Conservation (phyloP, 2,888 invertebrate genomes). For the Sarcophaga caerulescens region DNA sequence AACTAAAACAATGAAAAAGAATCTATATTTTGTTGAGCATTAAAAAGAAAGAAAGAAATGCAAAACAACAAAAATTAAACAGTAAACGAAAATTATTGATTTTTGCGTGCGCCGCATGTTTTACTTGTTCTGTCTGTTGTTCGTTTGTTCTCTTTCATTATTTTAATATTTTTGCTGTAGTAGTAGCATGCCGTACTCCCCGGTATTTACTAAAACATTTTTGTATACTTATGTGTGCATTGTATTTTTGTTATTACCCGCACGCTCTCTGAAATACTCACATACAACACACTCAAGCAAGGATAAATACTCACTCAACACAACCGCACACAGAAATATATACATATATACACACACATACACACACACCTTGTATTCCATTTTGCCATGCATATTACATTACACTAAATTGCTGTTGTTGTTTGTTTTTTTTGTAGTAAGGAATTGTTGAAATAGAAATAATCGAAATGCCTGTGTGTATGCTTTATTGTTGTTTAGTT, state of each 20-base stretch:
- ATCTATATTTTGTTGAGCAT: background rate
- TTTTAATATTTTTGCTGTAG: constrained; percentile 21
- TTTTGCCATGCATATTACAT: background rate
- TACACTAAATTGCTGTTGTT: background rate
- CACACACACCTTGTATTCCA: background rate
- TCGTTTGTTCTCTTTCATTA: constrained; percentile 21
- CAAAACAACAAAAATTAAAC: background rate
- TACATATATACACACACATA: background rate
- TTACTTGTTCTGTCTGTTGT: constrained; percentile 43
- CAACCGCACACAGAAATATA: background rate
- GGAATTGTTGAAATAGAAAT: constrained; percentile 52
- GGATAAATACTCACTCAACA: no score
- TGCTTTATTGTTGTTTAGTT: constrained; percentile 50
- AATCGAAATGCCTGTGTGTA: constrained; percentile 58
- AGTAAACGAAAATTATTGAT: constrained; percentile 57
- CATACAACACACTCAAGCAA: background rate
- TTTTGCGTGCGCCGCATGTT: constrained; percentile 66
- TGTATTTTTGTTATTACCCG: background rate
- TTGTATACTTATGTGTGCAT: constrained; percentile 34
- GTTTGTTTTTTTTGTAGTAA: background rate
- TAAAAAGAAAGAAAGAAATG: background rate
- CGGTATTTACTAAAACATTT: constrained; percentile 58
- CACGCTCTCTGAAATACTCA: background rate
- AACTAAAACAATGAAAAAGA: background rate
- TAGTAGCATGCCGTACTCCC: constrained; percentile 49